phyloP scores from a whole-genome alignment of 2,888 invertebrate genomes.

The Operophtera brumata region DNA sequence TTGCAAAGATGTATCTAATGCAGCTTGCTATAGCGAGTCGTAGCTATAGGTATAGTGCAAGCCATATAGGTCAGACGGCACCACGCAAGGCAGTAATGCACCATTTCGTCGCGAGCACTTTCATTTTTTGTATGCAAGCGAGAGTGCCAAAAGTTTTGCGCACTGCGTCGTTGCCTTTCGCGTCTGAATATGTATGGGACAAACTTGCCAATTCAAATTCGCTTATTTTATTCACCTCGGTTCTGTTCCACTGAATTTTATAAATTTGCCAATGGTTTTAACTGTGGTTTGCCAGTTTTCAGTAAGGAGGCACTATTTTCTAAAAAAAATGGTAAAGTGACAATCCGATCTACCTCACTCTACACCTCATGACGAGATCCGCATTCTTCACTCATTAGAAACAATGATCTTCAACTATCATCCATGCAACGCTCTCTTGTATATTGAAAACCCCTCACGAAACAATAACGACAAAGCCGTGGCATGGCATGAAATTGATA shows the following conservation, averaged over 20 bases:
- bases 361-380: no score
- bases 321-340: no score
- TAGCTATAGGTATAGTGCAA: no score
- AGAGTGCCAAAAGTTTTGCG: constrained; percentile 80
- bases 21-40: no score
- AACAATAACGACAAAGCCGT: no score
- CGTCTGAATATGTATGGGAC: constrained; percentile 71
- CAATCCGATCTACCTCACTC: no score
- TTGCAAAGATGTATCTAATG: no score
- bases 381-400: neutral
- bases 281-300: neutral
- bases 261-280: constrained; percentile 19
- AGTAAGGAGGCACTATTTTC: neutral
- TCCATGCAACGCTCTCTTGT: no score
- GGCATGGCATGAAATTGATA: no score
- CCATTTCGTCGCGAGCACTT: constrained; percentile 62
- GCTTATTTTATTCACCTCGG: constrained; percentile 61
- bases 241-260: constrained; percentile 57
- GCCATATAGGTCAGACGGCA: constrained; percentile 38
- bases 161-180: constrained; percentile 66
- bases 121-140: constrained; percentile 77
- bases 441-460: no score
- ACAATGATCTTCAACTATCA: no score
- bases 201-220: constrained; percentile 74
- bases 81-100: constrained; percentile 51